Conservation (phyloP, 2,888 invertebrate genomes). For the Macrosiphum euphorbiae region DNA sequence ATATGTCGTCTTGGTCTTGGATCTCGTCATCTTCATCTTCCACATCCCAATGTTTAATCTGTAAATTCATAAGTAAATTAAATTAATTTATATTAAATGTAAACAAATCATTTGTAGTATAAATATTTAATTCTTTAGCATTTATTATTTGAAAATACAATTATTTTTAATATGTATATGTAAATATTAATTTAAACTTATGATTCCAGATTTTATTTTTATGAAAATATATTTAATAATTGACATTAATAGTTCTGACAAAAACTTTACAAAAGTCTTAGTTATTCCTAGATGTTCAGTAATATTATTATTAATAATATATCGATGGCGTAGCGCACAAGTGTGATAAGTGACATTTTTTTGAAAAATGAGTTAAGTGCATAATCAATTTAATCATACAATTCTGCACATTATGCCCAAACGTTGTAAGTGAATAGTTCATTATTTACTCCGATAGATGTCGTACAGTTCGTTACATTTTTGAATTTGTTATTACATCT, state of each 20-base stretch:
- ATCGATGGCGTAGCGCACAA: too few species aligned
- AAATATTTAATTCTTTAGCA: neutral
- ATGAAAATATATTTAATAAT: neutral
- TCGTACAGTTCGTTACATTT: too few species aligned
- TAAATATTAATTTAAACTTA: neutral
- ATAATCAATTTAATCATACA: too few species aligned
- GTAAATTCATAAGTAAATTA: neutral
- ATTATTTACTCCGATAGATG: too few species aligned
- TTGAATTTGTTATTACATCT: too few species aligned
- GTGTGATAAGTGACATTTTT: too few species aligned
- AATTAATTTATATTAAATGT: neutral
- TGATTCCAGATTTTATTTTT: neutral
- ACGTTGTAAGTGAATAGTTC: too few species aligned
- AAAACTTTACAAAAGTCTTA: neutral
- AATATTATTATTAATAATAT: neutral
- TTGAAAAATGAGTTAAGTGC: too few species aligned
- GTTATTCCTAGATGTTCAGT: neutral
- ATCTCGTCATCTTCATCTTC: slow-evolving; percentile 61
- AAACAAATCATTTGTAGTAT: neutral
- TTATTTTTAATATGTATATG: neutral
- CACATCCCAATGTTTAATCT: slow-evolving; percentile 61
- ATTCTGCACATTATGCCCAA: too few species aligned
- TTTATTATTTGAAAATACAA: neutral
- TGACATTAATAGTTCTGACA: neutral
- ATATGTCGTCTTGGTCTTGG: slow-evolving; percentile 48